Conservation (phyloP, 2,113 vertebrate species). For the Ceratotherium simum region DNA sequence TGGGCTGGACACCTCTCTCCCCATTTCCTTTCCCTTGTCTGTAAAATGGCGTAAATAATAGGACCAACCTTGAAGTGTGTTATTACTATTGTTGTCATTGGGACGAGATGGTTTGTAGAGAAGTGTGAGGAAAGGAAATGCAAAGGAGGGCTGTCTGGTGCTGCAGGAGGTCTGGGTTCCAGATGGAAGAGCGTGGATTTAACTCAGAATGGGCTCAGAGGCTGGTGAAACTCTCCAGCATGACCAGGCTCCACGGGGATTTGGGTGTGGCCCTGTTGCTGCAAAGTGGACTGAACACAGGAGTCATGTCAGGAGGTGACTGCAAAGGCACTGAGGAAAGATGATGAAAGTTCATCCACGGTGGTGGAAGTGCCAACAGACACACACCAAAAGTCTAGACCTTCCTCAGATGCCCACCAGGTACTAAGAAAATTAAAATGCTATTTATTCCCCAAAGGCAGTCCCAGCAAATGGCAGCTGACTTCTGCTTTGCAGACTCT, state of each 20-base stretch:
- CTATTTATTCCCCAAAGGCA: neutral
- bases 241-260: neutral
- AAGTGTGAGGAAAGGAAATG: neutral
- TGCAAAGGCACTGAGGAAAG: neutral
- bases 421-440: neutral
- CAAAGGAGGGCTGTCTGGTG: accelerated
- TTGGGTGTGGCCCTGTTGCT: accelerated
- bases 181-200: neutral
- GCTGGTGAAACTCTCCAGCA: neutral
- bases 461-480: neutral
- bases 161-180: neutral
- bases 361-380: neutral
- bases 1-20: neutral
- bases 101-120: neutral
- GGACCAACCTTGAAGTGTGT: accelerated
- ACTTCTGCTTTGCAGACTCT: neutral
- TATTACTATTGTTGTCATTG: neutral
- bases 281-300: accelerated
- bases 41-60: neutral
- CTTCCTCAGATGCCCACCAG: neutral
- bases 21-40: neutral
- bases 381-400: accelerated
- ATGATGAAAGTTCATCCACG: accelerated
- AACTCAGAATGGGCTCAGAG: neutral
- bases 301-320: neutral